Base-by-base conservation (phyloP, 2,113 vertebrate species). In the Choloepus hoffmanni region DNA sequence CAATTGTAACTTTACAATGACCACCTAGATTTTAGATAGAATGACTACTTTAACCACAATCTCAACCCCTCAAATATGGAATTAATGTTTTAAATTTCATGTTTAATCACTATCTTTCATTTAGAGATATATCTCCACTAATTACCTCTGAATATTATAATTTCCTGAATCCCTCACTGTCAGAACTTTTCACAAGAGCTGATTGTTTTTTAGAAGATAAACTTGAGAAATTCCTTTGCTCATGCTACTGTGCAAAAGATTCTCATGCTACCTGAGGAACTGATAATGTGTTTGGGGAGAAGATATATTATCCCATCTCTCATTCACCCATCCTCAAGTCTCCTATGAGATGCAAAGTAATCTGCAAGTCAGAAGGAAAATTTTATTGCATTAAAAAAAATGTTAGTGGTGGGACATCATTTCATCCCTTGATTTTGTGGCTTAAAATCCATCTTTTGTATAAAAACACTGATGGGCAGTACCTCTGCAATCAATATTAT, bases 261-360 rank as follows among this genome's bases (percentile, higher is more conserved):
- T 77, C 40, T 48, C 70, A 50, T 62, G 24, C 19, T 45, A 92
- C 48, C 5, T 9, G 16, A 92, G n/a, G 23, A 95, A 70, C 5
- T 15, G 10, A 50, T 43, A 24, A 6, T 14, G 14, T 13, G 40
- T 79, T 91, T 90, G 15, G 40, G 50, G 33, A 94, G 65, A 81
- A 0, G 0, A 9, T 60, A 28, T 3, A 30, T 5, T 62, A 48
- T 90, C 68, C 30, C 16, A 67, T 1, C 21, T 85, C 55, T 87
- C 14, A 55, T 43, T 40, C 30, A 48, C 36, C 19, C 13, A 78
- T 9, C 23, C 14, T 43, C 60, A 74, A 81, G 12, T 36, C 55
- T 96, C 65, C 67, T 74, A 84, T 50, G 78, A 94, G 43, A 93
- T 85, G 19, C 1, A n/a, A 94, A 94, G 48, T 23, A 55, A 92